phyloP scores from a whole-genome alignment of 2,888 invertebrate species.

The Athetis lepigone region DNA sequence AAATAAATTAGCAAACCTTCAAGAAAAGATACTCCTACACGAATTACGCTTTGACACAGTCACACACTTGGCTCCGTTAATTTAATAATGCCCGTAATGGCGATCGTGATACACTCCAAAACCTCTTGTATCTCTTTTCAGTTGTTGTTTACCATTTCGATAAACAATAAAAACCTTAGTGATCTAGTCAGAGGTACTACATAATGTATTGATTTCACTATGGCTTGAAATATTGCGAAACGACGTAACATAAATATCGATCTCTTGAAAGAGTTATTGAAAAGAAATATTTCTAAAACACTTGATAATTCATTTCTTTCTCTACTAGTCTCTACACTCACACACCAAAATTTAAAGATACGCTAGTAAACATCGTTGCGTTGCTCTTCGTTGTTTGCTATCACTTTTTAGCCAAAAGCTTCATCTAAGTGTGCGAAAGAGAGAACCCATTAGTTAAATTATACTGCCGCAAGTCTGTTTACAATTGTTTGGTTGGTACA shows the following conservation, averaged over 20 bases:
- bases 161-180: slow-evolving; percentile 45
- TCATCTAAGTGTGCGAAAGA: slow-evolving; percentile 37
- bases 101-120: slow-evolving; percentile 59
- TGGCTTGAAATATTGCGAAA: slow-evolving; percentile 19
- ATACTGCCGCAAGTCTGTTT: slow-evolving; percentile 39
- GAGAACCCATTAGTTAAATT: slow-evolving; percentile 54
- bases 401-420: slow-evolving; percentile 32
- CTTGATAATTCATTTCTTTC: slow-evolving; percentile 61
- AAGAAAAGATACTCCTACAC: slow-evolving; percentile 61
- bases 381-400: slow-evolving; percentile 38
- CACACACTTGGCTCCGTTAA: slow-evolving; percentile 59
- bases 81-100: slow-evolving; percentile 65
- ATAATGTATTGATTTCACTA: slow-evolving; percentile 10
- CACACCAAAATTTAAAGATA: slow-evolving; percentile 39
- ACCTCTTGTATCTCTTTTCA: slow-evolving; percentile 37
- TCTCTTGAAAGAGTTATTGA: slow-evolving; percentile 51
- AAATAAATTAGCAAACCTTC: slow-evolving; percentile 69
- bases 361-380: slow-evolving; percentile 46
- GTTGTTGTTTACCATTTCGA: slow-evolving; percentile 58
- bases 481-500: slow-evolving; percentile 61
- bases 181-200: background rate
- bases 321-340: slow-evolving; percentile 15
- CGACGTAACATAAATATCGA: slow-evolving; percentile 46
- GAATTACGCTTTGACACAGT: slow-evolving; percentile 47
- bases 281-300: slow-evolving; percentile 55